Evolutionary conservation across 2,113 vertebrate species (phyloP).

Genomic region (Nanorana parkeri): DNA sequence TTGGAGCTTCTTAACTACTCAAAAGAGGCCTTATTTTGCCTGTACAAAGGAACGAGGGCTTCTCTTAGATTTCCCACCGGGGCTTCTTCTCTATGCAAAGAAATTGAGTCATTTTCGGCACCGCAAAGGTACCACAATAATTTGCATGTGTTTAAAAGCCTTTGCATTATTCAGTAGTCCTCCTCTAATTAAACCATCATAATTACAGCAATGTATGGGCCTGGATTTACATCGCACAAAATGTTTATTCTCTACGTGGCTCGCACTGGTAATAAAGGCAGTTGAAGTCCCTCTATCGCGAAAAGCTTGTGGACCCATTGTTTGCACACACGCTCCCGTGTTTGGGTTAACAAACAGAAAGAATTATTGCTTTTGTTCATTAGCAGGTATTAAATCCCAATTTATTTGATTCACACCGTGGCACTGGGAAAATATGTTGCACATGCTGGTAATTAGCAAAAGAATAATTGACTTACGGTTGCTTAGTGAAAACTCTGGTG

Average conservation of each 20-base stretch:
- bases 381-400: constrained; percentile 39
- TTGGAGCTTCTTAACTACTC: too few relatives aligned
- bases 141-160: neutral
- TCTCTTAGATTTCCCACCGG: too few relatives aligned
- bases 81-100: too few relatives aligned
- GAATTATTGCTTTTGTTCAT: constrained; percentile 28
- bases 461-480: constrained; percentile 27
- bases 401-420: constrained; percentile 5
- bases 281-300: too few relatives aligned
- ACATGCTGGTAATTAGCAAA: constrained; percentile 25
- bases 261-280: neutral
- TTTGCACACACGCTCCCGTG: neutral
- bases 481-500: constrained; percentile 1
- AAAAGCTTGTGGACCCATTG: neutral
- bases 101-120: too few relatives aligned
- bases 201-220: neutral
- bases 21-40: too few relatives aligned
- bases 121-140: too few relatives aligned
- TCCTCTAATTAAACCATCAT: neutral
- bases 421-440: constrained; percentile 13
- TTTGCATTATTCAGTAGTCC: neutral
- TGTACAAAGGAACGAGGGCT: too few relatives aligned
- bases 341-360: constrained; percentile 8
- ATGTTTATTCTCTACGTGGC: neutral
- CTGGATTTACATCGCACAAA: neutral